These are phyloP conservation scores for Melinaea menophilus DNA, from an alignment of 2,888 invertebrate genomes.

Conservation along the genomic window DNA sequence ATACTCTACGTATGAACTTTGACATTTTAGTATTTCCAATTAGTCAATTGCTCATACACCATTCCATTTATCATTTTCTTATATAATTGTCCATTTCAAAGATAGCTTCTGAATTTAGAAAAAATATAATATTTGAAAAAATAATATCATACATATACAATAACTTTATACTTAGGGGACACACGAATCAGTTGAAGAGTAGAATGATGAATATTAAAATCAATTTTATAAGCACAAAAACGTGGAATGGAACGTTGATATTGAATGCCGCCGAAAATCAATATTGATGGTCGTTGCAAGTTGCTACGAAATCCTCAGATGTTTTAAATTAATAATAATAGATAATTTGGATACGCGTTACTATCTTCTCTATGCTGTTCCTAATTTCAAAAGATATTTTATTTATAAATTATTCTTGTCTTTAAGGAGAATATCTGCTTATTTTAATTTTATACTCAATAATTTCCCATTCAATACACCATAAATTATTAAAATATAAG, in stretches of 20 bases:
- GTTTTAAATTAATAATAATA: not conserved
- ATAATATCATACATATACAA: not conserved
- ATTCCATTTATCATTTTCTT: slow-evolving; percentile 46
- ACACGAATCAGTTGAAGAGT: not conserved
- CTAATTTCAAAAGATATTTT: no score
- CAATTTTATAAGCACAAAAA: slow-evolving; percentile 35
- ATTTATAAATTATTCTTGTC: no score
- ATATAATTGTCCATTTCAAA: not conserved
- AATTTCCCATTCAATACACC: no score
- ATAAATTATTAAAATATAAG: no score
- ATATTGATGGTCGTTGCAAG: slow-evolving; percentile 49
- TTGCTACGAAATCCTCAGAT: not conserved
- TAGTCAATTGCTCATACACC: slow-evolving; percentile 51
- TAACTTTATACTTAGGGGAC: not conserved
- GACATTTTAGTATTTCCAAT: slow-evolving; percentile 60
- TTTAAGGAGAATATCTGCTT: no score
- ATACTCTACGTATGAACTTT: slow-evolving; percentile 60
- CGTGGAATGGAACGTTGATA: slow-evolving; percentile 65
- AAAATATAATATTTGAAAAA: not conserved
- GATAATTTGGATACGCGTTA: no score
- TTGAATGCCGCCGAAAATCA: slow-evolving; percentile 43
- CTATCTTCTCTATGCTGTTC: no score
- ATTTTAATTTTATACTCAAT: no score
- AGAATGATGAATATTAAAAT: slow-evolving; percentile 26
- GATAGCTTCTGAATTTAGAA: not conserved